Conservation (phyloP, 1,140 invertebrate genomes). For the Proales similis region DNA sequence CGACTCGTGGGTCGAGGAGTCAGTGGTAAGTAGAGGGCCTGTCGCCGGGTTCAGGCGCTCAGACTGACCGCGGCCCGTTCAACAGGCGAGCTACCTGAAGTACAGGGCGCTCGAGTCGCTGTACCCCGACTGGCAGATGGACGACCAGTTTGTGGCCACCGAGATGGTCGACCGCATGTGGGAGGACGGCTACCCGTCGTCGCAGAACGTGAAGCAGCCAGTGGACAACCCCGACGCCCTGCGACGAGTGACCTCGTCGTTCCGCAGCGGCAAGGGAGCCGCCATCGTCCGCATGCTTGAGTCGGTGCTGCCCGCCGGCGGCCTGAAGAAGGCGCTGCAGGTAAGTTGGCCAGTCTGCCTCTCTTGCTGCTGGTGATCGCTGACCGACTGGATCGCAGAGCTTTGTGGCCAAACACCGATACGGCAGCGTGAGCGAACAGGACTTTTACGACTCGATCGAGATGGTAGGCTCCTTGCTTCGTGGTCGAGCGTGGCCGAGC, state of each 20-base stretch:
- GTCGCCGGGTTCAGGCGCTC: too few species aligned
- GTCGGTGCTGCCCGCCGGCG: too few species aligned
- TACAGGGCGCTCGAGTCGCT: conserved; percentile 56
- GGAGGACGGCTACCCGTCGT: conserved; percentile 28
- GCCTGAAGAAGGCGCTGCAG: too few species aligned
- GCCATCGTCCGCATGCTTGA: conserved; percentile 15
- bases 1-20: conserved; percentile 56
- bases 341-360: too few species aligned
- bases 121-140: conserved; percentile 70
- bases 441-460: conserved; percentile 16
- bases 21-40: too few species aligned
- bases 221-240: conserved; percentile 1
- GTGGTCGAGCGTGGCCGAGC: too few species aligned
- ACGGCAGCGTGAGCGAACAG: neutral
- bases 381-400: neutral
- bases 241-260: conserved; percentile 1
- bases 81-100: conserved; percentile 42
- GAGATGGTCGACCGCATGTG: conserved; percentile 26
- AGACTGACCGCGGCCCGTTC: too few species aligned
- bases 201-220: neutral
- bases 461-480: conserved; percentile 9
- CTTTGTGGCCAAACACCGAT: neutral
- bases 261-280: too few species aligned
- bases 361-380: too few species aligned
- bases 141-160: conserved; percentile 16